phyloP scores from a whole-genome alignment of 2,797 vertebrate genomes.

The Schizothorax lantsangensis region DNA sequence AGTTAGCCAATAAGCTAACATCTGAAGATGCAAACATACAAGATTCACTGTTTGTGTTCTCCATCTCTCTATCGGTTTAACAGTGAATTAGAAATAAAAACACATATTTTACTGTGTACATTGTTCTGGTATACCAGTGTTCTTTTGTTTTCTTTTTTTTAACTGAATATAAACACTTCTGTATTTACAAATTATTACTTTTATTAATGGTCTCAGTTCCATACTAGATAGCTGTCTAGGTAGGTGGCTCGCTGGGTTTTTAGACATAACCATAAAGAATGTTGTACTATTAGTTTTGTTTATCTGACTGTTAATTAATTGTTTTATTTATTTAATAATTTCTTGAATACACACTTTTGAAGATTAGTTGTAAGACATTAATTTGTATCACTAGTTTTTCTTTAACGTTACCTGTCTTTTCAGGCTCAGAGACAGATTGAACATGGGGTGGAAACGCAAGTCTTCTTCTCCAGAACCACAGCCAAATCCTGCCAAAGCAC shows the following conservation, averaged over 20 bases:
- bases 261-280: neutral
- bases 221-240: neutral
- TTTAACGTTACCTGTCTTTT: slow-evolving; percentile 6
- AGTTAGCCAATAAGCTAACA: slow-evolving; percentile 22
- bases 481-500: slow-evolving; percentile 51
- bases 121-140: neutral
- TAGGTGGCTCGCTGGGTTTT: neutral
- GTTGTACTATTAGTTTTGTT: neutral
- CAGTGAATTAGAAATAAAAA: neutral
- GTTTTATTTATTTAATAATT: neutral
- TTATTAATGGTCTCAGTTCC: neutral
- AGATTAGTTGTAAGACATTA: neutral
- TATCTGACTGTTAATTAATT: neutral
- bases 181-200: neutral
- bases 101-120: neutral
- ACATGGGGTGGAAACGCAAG: slow-evolving; percentile 64
- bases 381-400: neutral
- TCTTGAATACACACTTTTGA: neutral
- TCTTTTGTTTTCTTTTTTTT: neutral
- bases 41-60: neutral
- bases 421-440: slow-evolving; percentile 54
- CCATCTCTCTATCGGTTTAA: neutral
- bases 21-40: neutral
- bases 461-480: slow-evolving; percentile 57
- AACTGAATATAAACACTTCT: neutral